phyloP scores from a whole-genome alignment of 2,113 vertebrate species.

The Protobothrops flavoviridis region DNA sequence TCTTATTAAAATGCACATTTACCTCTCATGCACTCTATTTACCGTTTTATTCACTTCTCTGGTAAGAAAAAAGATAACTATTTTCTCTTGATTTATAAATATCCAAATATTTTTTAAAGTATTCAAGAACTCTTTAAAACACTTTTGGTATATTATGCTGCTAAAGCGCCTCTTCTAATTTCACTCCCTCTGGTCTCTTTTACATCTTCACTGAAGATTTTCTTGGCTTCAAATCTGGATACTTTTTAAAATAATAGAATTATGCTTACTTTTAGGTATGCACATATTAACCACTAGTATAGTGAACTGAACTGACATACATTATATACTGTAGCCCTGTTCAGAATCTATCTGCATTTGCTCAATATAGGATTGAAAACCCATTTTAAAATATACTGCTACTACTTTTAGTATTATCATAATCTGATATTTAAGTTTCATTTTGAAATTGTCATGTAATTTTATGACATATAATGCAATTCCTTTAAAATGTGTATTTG shows the following conservation, averaged over 20 bases:
- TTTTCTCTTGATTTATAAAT: background rate
- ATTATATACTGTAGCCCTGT: background rate
- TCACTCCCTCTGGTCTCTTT: background rate
- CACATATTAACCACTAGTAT: background rate
- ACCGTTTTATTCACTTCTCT: background rate
- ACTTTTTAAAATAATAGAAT: background rate
- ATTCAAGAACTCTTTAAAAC: background rate
- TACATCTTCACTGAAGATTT: background rate
- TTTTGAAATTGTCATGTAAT: background rate
- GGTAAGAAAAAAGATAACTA: background rate
- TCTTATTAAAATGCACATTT: background rate
- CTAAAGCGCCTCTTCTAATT: background rate
- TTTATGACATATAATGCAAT: background rate
- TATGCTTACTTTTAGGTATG: background rate
- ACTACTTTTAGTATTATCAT: background rate
- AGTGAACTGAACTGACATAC: background rate
- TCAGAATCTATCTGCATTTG: background rate
- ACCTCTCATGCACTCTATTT: background rate
- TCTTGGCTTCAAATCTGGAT: background rate
- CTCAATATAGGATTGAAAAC: background rate
- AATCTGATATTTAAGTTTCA: background rate
- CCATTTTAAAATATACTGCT: background rate
- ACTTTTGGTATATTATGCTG: background rate
- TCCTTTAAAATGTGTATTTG: background rate
- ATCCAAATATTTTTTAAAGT: background rate